phyloP scores from a whole-genome alignment of 2,888 invertebrate species.

The Pecten maximus region DNA sequence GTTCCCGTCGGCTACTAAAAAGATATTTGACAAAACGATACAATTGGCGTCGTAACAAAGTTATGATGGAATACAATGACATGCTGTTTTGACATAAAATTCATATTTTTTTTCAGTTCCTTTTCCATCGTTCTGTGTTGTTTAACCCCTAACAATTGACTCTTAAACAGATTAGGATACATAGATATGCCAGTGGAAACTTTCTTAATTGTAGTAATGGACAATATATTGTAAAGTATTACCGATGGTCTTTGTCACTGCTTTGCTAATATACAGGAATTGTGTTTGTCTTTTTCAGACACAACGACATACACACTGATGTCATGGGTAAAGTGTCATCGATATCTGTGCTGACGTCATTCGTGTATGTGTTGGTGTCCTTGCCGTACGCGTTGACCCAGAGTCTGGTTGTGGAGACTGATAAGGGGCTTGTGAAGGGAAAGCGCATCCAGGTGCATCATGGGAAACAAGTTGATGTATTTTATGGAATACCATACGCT shows the following conservation, averaged over 20 bases:
- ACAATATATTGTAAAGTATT: too few species aligned
- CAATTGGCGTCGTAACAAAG: not conserved
- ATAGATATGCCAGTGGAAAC: too few species aligned
- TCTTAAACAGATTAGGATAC: too few species aligned
- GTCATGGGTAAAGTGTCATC: constrained; percentile 44
- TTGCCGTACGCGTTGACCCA: constrained; percentile 44
- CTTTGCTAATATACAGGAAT: not conserved
- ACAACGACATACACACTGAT: constrained; percentile 39
- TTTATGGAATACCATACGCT: constrained; percentile 82
- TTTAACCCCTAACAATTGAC: too few species aligned
- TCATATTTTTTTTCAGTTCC: not conserved
- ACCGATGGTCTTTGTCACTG: not conserved
- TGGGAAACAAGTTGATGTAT: constrained; percentile 73
- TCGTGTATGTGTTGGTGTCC: constrained; percentile 42
- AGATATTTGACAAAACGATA: not conserved
- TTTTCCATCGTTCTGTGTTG: not conserved
- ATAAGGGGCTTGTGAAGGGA: constrained; percentile 72
- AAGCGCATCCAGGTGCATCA: constrained; percentile 58
- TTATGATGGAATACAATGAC: not conserved
- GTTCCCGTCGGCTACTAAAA: not conserved
- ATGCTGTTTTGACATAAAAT: not conserved
- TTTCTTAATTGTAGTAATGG: too few species aligned
- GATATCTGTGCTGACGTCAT: constrained; percentile 41
- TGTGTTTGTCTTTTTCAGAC: constrained; percentile 35
- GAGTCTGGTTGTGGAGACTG: constrained; percentile 66